Evolutionary conservation across 37 sponge, comb jelly and placozoan species (phyloP), one percentile per base, ranked within the genome.

Genomic region (Bolinopsis microptera): DNA sequence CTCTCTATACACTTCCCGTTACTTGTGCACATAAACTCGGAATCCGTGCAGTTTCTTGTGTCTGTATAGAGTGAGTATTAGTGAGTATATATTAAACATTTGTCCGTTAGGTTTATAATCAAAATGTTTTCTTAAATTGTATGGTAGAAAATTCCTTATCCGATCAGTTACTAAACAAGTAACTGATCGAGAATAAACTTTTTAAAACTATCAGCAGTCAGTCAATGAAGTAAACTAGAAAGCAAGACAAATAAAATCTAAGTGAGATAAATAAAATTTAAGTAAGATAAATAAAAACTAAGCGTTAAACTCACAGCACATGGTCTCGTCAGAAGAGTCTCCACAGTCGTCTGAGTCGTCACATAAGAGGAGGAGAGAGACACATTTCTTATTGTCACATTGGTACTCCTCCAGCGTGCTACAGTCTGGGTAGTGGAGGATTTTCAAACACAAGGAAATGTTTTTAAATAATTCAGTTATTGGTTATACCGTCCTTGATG

Each of bases 1-100:
- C 8, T 34, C 48, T 86, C 90, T 0, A 86, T 39, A 39, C 90
- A 86, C n/a, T 34, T 22, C 39, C 90, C 90, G 61, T 41, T 86
- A 48, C 13, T 48, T 5, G 38, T 13, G 39, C 90, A 86, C 90
- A 36, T 24, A 38, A 39, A 86, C 61, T 48, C 61, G 61, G 5
- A 5, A 3, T 23, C 26, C 0, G 61, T 26, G 36, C 90, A 86
- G 48, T 38, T 2, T 5, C 61, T 5, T 13, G 61, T 48, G 61
- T 48, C 61, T 48, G 13, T 13, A 48, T 18, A 48, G 61, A 48
- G 5, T 18, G 5, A 48, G 13, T 48, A 48, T 48, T 5, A 48
- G 13, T n/a, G n/a, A n/a, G n/a, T n/a, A n/a, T n/a, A n/a, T n/a
- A n/a, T n/a, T n/a, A n/a, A n/a, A n/a, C n/a, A n/a, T n/a, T n/a